These are phyloP conservation scores for Akabosia matsudoensis DNA, from an alignment of 1,140 invertebrate species.

Conservation along the genomic window DNA sequence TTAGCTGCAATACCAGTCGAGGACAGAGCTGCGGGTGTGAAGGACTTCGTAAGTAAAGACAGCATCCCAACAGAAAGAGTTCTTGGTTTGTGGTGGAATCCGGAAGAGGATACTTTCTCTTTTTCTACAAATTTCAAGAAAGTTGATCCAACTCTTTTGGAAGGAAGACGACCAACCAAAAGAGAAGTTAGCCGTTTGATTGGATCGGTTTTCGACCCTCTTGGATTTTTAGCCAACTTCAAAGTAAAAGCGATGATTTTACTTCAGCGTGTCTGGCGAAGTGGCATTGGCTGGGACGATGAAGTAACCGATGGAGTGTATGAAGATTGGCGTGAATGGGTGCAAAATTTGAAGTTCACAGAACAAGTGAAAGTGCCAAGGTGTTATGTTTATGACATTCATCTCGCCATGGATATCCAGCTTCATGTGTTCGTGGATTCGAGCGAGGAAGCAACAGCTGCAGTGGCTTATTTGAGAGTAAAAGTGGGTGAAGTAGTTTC, in stretches of 20 bases:
- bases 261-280: slow-evolving; percentile 26
- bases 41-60: not conserved
- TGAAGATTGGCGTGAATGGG: slow-evolving; percentile 28
- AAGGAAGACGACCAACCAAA: not conserved
- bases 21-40: no score
- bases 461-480: slow-evolving; percentile 44
- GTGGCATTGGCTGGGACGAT: slow-evolving; percentile 36
- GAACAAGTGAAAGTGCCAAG: slow-evolving; percentile 1
- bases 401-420: not conserved
- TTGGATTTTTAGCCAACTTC: slow-evolving; percentile 1
- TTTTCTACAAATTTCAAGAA: slow-evolving; percentile 24
- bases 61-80: not conserved
- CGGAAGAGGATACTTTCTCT: not conserved
- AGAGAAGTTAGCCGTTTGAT: not conserved
- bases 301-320: not conserved
- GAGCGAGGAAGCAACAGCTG: slow-evolving; percentile 44
- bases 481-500: not conserved
- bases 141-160: not conserved
- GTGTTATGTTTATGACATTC: not conserved
- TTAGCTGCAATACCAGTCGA: no score
- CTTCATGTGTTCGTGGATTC: slow-evolving; percentile 49
- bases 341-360: not conserved
- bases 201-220: not conserved
- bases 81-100: slow-evolving; percentile 28
- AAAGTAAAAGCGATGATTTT: slow-evolving; percentile 24